Evolutionary conservation across 2,888 invertebrate genomes (phyloP), one percentile per base, ranked within the genome.

Genomic region (Ernsta delagoae): DNA sequence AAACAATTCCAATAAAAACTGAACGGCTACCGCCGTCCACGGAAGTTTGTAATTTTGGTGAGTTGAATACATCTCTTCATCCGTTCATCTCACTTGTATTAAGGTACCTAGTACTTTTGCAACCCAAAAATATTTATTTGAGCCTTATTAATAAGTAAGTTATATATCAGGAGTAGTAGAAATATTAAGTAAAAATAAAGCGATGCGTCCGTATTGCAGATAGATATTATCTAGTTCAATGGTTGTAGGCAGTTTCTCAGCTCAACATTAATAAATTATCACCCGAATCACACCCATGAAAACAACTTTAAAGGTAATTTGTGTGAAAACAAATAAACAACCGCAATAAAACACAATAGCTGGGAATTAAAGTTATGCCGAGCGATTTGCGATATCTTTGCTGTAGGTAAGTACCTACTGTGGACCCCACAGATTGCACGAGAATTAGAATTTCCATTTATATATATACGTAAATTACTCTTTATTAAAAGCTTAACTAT

Each of bases 321-420:
- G 73, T 74, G 75, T 59, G 76, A 76, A 74, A 72, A 70, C 60
- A 68, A 67, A 72, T 72, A 73, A 72, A 71, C 70, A 67, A 65
- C 65, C 59, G 56, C 53, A 60, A 48, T 54, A 41, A 66, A 41
- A 67, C 39, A 72, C 72, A 72, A 73, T 74, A 39, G 61, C 61
- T 75, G 73, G 68, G 73, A 74, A 74, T 62, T 70, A 45, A 39
- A 69, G 12, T 43, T 54, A 36, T 61, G 45, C 31, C 60, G 56
- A 67, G 53, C 45, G 54, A 54, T 67, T 67, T 61, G 60, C 54
- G 59, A 59, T 60, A 54, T 45, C 16, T 24, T 24, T 24, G n/a
- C 60, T 45, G 16, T 36, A 50, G 43, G 43, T n/a, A n/a, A n/a
- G n/a, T n/a, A n/a, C n/a, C n/a, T 45, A 45, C 41, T 50, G 41